phyloP scores from a whole-genome alignment of 2,113 vertebrate species.

The Micronycteris hirsuta region DNA sequence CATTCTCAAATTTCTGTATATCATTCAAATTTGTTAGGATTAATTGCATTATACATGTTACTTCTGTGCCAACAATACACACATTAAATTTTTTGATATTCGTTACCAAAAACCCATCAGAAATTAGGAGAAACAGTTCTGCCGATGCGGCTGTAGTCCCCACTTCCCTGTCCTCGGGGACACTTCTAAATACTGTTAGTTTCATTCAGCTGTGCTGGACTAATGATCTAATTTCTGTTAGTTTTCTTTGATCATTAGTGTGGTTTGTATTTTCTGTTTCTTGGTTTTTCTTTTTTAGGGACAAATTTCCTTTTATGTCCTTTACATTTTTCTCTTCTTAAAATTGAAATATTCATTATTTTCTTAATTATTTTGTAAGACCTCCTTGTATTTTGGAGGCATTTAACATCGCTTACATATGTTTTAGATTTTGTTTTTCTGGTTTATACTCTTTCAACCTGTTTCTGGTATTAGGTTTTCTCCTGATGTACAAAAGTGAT shows the following conservation, averaged over 20 bases:
- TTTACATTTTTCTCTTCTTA: background rate
- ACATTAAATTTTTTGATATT: background rate
- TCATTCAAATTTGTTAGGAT: background rate
- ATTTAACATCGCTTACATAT: background rate
- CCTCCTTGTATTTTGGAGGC: background rate
- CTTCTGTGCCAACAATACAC: background rate
- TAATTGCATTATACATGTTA: background rate
- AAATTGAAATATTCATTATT: background rate
- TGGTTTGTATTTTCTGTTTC: background rate
- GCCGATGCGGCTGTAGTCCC: background rate
- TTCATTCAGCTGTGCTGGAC: background rate
- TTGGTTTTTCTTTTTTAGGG: background rate
- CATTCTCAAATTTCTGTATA: background rate
- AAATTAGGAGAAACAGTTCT: background rate
- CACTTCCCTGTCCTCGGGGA: background rate
- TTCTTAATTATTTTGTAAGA: background rate
- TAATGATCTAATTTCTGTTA: background rate
- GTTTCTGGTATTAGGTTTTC: background rate
- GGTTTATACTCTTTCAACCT: background rate
- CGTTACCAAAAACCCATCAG: background rate
- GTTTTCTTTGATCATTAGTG: background rate
- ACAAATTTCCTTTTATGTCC: background rate
- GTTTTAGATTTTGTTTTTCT: background rate
- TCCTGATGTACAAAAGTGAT: background rate
- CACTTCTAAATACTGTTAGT: background rate